Conservation (phyloP, 1,140 invertebrate species). For the Diachasma alloeum region DNA sequence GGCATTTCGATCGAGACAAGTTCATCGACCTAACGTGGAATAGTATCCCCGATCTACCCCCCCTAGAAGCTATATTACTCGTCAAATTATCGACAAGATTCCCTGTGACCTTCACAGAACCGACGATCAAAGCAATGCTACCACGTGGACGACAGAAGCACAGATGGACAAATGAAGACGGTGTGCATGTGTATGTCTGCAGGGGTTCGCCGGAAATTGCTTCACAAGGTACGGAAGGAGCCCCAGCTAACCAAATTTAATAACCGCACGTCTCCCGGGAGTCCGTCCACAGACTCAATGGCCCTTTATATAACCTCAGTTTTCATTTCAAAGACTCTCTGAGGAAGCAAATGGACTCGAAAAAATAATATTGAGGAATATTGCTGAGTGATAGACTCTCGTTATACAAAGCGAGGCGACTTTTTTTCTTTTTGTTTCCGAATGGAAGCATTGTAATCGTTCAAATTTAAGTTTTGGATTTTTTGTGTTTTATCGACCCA, state of each 20-base stretch:
- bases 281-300: neutral
- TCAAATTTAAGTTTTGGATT: too few species aligned
- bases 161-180: neutral
- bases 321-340: neutral
- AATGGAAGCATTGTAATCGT: too few species aligned
- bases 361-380: neutral
- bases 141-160: neutral
- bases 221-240: neutral
- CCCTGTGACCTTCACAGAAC: neutral
- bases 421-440: too few species aligned
- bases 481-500: too few species aligned
- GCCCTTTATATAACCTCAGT: slow-evolving; percentile 2
- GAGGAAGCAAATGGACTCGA: neutral
- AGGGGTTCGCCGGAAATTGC: neutral
- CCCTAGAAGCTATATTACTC: neutral
- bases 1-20: neutral
- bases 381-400: neutral
- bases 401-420: too few species aligned
- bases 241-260: neutral
- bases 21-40: neutral
- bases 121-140: neutral
- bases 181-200: neutral
- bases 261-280: neutral
- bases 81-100: neutral
- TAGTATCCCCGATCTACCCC: neutral